phyloP scores from a whole-genome alignment of 2,888 invertebrate genomes.

The Molanna angustata region DNA sequence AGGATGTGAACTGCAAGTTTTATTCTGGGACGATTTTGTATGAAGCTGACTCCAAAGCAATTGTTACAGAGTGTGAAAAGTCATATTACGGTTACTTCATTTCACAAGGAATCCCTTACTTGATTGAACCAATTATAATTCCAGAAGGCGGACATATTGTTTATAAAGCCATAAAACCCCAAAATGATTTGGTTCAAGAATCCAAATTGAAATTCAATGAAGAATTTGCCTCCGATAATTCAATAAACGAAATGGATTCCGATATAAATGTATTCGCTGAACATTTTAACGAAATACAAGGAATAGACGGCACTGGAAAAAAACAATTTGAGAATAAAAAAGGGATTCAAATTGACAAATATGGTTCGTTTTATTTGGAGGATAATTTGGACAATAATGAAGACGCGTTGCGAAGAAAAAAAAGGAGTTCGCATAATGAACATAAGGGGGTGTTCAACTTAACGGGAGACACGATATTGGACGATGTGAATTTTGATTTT shows the following conservation, averaged over 20 bases:
- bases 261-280: neutral
- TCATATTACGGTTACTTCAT: slow-evolving; percentile 31
- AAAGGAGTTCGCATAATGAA: slow-evolving; percentile 22
- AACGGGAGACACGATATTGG: slow-evolving; percentile 48
- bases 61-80: slow-evolving; percentile 30
- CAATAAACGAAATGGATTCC: neutral
- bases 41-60: slow-evolving; percentile 28
- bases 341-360: slow-evolving; percentile 5
- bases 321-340: neutral
- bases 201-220: neutral
- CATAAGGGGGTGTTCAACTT: slow-evolving; percentile 41
- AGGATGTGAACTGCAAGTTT: slow-evolving; percentile 18
- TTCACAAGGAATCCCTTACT: slow-evolving; percentile 24
- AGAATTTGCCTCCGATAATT: slow-evolving; percentile 1
- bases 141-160: slow-evolving; percentile 27
- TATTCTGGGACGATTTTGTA: slow-evolving; percentile 26
- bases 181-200: neutral
- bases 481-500: slow-evolving; percentile 38
- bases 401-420: slow-evolving; percentile 2
- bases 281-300: neutral
- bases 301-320: neutral
- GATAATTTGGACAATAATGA: slow-evolving; percentile 3
- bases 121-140: slow-evolving; percentile 30
- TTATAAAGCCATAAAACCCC: slow-evolving; percentile 26
- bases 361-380: slow-evolving; percentile 7